Evolutionary conservation across 2,113 vertebrate species (phyloP).

Genomic region (Oreotrochilus melanogaster): DNA sequence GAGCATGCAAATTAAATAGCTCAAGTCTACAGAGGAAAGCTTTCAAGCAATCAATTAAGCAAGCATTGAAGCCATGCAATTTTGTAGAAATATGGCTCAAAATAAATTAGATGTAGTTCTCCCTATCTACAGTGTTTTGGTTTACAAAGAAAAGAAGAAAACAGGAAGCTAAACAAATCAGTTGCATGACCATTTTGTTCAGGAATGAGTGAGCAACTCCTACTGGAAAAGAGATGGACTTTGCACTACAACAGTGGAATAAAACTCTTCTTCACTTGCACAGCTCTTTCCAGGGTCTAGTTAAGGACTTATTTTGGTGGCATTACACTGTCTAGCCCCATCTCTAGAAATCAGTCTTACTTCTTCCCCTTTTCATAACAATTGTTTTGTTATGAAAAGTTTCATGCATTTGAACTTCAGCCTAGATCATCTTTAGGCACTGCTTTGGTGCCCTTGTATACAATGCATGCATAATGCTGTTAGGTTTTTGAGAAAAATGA

Average conservation of each 20-base stretch:
- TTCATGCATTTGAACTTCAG: neutral
- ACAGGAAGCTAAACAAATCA: neutral
- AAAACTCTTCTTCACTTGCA: neutral
- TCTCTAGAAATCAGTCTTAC: neutral
- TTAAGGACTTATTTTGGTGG: neutral
- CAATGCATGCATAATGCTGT: neutral
- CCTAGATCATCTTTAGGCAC: neutral
- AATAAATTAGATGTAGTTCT: neutral
- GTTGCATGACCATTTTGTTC: neutral
- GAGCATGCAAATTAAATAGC: neutral
- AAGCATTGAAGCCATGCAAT: neutral
- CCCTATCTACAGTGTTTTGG: neutral
- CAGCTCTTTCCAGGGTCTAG: neutral
- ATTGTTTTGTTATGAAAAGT: neutral
- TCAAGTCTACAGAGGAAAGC: neutral
- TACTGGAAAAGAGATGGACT: neutral
- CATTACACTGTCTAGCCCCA: neutral
- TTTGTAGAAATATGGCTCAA: slow-evolving; percentile 4
- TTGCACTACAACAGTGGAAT: neutral
- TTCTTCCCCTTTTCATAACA: neutral
- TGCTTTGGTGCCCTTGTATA: neutral
- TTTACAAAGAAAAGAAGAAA: slow-evolving; percentile 9
- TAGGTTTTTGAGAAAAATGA: neutral
- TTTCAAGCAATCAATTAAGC: slow-evolving; percentile 11
- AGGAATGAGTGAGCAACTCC: neutral